Evolutionary conservation across 2,797 vertebrate species (phyloP).

Genomic region (Heliangelus exortis): DNA sequence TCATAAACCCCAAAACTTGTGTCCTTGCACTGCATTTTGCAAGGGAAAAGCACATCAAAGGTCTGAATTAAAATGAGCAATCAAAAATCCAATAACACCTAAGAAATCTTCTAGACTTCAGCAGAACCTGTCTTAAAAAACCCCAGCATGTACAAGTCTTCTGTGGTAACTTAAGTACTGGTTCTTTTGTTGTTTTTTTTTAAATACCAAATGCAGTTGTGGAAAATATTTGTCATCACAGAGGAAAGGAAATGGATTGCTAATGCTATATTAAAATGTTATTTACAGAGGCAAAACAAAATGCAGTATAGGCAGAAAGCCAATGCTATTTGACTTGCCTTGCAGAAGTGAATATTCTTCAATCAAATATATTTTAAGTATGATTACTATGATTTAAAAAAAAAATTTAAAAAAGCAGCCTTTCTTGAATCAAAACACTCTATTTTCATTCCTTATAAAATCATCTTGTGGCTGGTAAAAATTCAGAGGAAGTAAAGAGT

Average conservation of each 20-base stretch:
- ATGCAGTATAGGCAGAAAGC: neutral
- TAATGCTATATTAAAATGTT: neutral
- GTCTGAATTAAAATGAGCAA: neutral
- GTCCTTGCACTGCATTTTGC: neutral
- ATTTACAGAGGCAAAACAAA: conserved; percentile 13
- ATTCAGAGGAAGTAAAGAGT: neutral
- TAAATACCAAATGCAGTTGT: neutral
- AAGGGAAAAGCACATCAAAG: neutral
- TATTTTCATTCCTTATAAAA: neutral
- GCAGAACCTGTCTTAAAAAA: neutral
- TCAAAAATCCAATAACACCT: neutral
- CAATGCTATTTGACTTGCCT: neutral
- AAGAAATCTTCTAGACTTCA: neutral
- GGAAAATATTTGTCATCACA: neutral
- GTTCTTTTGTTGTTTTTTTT: neutral
- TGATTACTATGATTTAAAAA: neutral
- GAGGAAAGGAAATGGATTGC: neutral
- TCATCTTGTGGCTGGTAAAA: neutral
- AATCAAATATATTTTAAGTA: neutral
- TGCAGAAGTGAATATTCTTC: neutral
- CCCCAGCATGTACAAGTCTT: neutral
- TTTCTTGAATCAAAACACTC: neutral
- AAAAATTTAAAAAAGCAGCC: neutral
- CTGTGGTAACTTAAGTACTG: neutral
- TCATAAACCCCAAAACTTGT: neutral